A percentile compares a stretch with the other conserved stretches of the same genome.
Evolutionary conservation across 1,140 invertebrate species (phyloP).

Genomic region (Leguminivora glycinivorella): DNA sequence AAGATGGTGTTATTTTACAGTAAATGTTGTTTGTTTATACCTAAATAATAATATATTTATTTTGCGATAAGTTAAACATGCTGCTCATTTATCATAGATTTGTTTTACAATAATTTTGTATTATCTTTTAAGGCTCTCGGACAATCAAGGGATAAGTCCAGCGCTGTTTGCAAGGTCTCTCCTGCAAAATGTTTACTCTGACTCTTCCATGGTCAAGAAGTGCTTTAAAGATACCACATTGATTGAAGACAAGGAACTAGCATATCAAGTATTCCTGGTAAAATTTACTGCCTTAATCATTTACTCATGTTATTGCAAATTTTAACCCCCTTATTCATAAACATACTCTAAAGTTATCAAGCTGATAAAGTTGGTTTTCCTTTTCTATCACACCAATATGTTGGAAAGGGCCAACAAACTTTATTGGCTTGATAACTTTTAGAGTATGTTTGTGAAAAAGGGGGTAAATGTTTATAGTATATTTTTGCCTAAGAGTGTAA

Average conservation of each 20-base stretch:
- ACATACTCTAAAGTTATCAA: no score
- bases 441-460: no score
- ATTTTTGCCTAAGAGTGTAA: no score
- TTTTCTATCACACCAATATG: no score
- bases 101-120: slow-evolving; percentile 29
- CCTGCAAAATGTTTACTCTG: slow-evolving; percentile 63
- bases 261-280: slow-evolving; percentile 89
- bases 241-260: slow-evolving; percentile 85
- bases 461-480: no score
- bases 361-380: no score
- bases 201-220: slow-evolving; percentile 71
- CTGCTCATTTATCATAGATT: background rate
- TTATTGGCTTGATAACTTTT: no score
- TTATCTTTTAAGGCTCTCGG: slow-evolving; percentile 62
- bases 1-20: slow-evolving; percentile 59
- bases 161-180: slow-evolving; percentile 70
- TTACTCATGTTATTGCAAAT: no score
- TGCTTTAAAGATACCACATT: slow-evolving; percentile 85
- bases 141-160: slow-evolving; percentile 68
- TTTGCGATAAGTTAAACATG: no score
- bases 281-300: slow-evolving; percentile 67
- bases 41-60: background rate
- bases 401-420: no score
- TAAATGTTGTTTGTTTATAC: slow-evolving; percentile 40
- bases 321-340: no score